Base-by-base conservation (phyloP, 2,797 vertebrate species). In the Atherinosoma microstoma region DNA sequence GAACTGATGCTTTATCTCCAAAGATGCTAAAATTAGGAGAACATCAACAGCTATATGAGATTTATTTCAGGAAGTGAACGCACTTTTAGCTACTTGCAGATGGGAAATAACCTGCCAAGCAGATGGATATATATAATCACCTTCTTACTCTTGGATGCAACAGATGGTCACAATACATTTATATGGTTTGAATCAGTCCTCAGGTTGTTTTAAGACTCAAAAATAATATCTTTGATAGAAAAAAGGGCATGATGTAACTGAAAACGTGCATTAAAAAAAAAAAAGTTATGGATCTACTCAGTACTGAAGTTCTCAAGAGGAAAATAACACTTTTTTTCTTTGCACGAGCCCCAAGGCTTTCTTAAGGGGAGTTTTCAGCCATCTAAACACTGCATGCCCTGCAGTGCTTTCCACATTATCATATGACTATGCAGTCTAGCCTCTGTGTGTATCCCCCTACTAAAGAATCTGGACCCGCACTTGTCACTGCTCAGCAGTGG, bases 381-480 rank as follows among this genome's bases (percentile, higher is more conserved):
- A 18, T 36, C 59, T 51, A 11, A 58, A 40, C 32, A 12, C 58
- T 36, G 10, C 24, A 3, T 45, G 45, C 59, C 69, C 78, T 75
- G 54, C 69, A 74, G 76, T 66, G 0, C 57, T 67, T 72, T 45
- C 34, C 70, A 61, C 53, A n/a, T 38, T 47, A 54, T 64, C 59
- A 49, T 66, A 13, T 32, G 18, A 29, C 16, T 32, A 9, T 27
- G 47, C 18, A 29, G 65, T 59, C 38, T 62, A 65, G 63, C 24
- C 62, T 35, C 42, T 22, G 64, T 27, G 27, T 30, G 27, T 27
- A 0, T 63, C 24, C 22, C 20, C 18, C 56, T 58, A 59, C 60
- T 0, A 16, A 59, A 38, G 67, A 68, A 64, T 38, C 64, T 56
- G 42, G 78, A 61, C 45, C 24, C 1, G 18, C 42, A n/a, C 36